Evolutionary conservation across 2,797 vertebrate species (phyloP).

Genomic region (Pseudomugil gertrudae): DNA sequence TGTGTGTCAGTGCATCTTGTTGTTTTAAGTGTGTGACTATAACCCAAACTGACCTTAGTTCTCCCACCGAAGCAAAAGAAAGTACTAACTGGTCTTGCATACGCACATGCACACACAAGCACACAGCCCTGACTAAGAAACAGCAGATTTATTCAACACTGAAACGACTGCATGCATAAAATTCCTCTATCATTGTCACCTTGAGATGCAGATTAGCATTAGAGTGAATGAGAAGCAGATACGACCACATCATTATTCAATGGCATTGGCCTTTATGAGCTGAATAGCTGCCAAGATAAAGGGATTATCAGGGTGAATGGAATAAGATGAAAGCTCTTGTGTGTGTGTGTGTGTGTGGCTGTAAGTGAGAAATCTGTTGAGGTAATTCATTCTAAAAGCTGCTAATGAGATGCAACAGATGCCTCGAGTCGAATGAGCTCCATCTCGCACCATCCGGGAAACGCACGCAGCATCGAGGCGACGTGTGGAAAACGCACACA

Average conservation of each 20-base stretch:
- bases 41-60: not conserved
- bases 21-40: not conserved
- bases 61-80: not conserved
- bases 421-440: slow-evolving; percentile 25
- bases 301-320: slow-evolving; percentile 64
- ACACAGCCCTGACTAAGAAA: slow-evolving; percentile 2
- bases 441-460: not conserved
- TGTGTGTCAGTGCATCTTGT: not conserved
- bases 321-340: slow-evolving; percentile 45
- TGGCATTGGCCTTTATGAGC: slow-evolving; percentile 50
- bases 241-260: slow-evolving; percentile 67
- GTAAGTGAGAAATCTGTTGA: slow-evolving; percentile 28
- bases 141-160: slow-evolving; percentile 20
- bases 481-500: not conserved
- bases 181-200: slow-evolving; percentile 58
- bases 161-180: slow-evolving; percentile 23
- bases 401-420: slow-evolving; percentile 74
- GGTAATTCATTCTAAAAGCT: slow-evolving; percentile 52
- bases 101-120: not conserved
- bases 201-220: slow-evolving; percentile 67
- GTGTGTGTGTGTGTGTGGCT: slow-evolving; percentile 17
- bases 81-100: not conserved
- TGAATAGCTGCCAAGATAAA: slow-evolving; percentile 71
- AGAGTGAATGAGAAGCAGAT: slow-evolving; percentile 49
- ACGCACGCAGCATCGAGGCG: slow-evolving; percentile 2